Evolutionary conservation across 2,888 invertebrate genomes (phyloP).

Genomic region (Ophion slaviceki): DNA sequence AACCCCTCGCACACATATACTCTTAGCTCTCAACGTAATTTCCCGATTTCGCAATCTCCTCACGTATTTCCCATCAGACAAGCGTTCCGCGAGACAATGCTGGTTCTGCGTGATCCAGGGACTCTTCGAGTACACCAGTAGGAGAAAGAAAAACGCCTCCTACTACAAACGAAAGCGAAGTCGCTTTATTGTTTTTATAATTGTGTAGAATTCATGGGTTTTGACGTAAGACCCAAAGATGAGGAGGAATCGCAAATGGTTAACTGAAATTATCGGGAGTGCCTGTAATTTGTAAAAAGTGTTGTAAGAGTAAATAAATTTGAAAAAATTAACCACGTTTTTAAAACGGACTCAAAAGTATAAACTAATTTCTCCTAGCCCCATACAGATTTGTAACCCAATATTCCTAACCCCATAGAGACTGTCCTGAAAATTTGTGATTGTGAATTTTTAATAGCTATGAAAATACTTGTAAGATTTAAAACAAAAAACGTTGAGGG

Average conservation of each 20-base stretch:
- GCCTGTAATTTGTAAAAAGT: too few relatives aligned
- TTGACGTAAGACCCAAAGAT: not conserved
- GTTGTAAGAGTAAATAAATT: too few relatives aligned
- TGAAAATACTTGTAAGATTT: too few relatives aligned
- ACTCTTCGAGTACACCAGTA: slow-evolving; percentile 48
- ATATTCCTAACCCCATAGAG: too few relatives aligned
- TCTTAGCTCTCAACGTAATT: slow-evolving; percentile 52
- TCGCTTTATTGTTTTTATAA: slow-evolving; percentile 18
- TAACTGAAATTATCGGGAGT: not conserved
- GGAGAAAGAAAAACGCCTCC: not conserved
- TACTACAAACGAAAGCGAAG: slow-evolving; percentile 36
- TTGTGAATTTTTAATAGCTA: too few relatives aligned
- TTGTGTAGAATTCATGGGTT: not conserved
- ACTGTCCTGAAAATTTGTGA: too few relatives aligned
- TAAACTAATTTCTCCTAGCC: too few relatives aligned
- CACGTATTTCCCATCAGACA: slow-evolving; percentile 66
- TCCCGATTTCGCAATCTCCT: slow-evolving; percentile 56
- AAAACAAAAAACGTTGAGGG: too few relatives aligned
- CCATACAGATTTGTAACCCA: too few relatives aligned
- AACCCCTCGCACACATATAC: slow-evolving; percentile 23
- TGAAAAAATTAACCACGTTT: too few relatives aligned
- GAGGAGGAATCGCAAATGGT: not conserved
- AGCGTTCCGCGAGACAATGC: slow-evolving; percentile 64
- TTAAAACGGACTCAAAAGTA: too few relatives aligned
- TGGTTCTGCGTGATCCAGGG: slow-evolving; percentile 57